A percentile compares a stretch with the other conserved stretches of the same genome.
phyloP scores from a whole-genome alignment of 2,113 vertebrate species.

The Poecilia latipinna region DNA sequence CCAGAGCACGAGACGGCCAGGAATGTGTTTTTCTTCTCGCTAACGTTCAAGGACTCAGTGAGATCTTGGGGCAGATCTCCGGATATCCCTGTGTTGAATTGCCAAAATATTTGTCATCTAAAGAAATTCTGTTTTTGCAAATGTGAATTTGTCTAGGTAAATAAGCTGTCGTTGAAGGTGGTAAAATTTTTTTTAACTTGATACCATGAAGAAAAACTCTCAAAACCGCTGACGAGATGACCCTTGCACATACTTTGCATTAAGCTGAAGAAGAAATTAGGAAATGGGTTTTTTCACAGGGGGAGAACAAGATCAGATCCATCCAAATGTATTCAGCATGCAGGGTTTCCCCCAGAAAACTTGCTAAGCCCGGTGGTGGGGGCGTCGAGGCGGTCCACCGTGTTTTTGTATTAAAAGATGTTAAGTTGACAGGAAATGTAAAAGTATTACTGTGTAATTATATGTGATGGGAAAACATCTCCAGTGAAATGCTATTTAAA shows the following conservation, averaged over 20 bases:
- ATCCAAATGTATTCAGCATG: neutral
- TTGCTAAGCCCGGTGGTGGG: too few species aligned
- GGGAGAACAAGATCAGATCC: neutral
- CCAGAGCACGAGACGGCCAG: conserved; percentile 63
- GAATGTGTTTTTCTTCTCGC: conserved; percentile 71
- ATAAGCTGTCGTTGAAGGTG: neutral
- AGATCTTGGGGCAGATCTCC: neutral
- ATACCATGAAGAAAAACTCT: too few species aligned
- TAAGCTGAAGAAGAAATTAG: too few species aligned
- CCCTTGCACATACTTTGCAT: too few species aligned
- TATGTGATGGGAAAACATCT: too few species aligned
- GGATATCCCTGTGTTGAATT: neutral
- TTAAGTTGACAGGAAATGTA: too few species aligned
- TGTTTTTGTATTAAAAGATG: too few species aligned
- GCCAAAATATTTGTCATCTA: neutral
- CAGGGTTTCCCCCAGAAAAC: too few species aligned
- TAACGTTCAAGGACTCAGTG: neutral
- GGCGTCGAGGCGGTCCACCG: too few species aligned
- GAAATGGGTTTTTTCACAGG: neutral
- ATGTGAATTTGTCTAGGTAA: neutral
- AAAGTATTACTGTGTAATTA: too few species aligned
- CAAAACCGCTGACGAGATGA: neutral
- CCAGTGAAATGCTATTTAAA: too few species aligned
- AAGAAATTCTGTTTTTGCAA: neutral
- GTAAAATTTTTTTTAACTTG: too few species aligned